Evolutionary conservation across 2,113 vertebrate genomes (phyloP).

Genomic region (Camelus dromedarius): DNA sequence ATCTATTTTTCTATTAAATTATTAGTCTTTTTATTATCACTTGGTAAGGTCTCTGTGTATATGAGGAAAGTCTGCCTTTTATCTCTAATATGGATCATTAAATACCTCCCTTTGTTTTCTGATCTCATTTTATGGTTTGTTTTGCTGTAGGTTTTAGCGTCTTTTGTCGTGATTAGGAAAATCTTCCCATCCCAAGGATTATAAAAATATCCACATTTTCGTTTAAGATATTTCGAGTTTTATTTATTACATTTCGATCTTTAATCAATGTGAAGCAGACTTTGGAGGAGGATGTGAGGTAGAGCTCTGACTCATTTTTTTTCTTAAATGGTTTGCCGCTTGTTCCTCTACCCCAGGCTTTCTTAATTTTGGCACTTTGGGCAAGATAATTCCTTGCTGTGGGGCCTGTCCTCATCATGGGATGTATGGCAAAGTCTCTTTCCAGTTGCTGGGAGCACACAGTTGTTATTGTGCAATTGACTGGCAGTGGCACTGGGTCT

Average conservation of each 20-base stretch:
- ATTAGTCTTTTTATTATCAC: neutral
- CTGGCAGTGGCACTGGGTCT: neutral
- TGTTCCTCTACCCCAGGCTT: neutral
- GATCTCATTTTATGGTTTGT: slow-evolving; percentile 23
- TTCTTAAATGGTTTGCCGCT: neutral
- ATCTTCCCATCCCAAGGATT: neutral
- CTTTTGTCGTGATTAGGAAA: slow-evolving; percentile 34
- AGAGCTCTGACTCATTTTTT: neutral
- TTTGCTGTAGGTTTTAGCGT: neutral
- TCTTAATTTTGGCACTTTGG: neutral
- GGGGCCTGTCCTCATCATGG: neutral
- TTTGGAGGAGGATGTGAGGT: neutral
- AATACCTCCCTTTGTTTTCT: neutral
- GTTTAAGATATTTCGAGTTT: neutral
- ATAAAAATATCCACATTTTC: neutral
- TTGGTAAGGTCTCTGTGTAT: neutral
- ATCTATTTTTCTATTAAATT: neutral
- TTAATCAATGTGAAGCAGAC: neutral
- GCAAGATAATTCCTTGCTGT: neutral
- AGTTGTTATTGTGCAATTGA: neutral
- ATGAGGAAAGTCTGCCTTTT: neutral
- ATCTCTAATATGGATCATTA: neutral
- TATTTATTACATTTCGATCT: neutral
- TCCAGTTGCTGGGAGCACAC: neutral
- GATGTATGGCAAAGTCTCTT: neutral